Conservation (phyloP, 2,888 invertebrate genomes). For the Mayetiola destructor region DNA sequence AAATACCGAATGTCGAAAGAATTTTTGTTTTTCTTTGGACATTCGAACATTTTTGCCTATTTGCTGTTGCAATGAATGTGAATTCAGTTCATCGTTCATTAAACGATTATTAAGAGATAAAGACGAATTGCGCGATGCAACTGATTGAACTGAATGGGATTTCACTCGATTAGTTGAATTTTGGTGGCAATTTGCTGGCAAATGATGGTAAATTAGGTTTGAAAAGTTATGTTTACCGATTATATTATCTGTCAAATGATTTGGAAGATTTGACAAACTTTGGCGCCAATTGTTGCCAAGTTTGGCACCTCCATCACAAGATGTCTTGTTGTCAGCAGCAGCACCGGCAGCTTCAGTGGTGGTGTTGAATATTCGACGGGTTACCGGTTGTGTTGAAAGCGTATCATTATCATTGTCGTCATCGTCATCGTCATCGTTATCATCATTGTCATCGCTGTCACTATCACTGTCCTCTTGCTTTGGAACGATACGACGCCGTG, state of each 20-base stretch:
- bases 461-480: not conserved
- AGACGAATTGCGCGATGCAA: conserved; percentile 11
- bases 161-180: too few relatives aligned
- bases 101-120: not conserved
- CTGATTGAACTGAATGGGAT: too few relatives aligned
- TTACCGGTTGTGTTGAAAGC: too few relatives aligned
- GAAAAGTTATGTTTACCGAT: conserved; percentile 14
- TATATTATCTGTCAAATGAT: too few relatives aligned
- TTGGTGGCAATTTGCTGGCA: too few relatives aligned
- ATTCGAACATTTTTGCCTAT: conserved; percentile 50
- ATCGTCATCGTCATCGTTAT: not conserved
- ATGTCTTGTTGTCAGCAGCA: too few relatives aligned
- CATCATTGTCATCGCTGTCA: not conserved
- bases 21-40: conserved; percentile 78
- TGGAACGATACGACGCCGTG: conserved; percentile 9
- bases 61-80: conserved; percentile 18
- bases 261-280: not conserved
- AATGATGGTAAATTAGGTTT: not conserved
- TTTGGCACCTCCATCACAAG: too few relatives aligned
- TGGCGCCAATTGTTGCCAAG: not conserved
- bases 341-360: too few relatives aligned
- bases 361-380: too few relatives aligned
- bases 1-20: conserved; percentile 67
- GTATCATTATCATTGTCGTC: not conserved
- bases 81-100: not conserved